A percentile compares a stretch with the other conserved stretches of the same genome.
Conservation (phyloP, 2,888 invertebrate genomes). For the Rutpela maculata region DNA sequence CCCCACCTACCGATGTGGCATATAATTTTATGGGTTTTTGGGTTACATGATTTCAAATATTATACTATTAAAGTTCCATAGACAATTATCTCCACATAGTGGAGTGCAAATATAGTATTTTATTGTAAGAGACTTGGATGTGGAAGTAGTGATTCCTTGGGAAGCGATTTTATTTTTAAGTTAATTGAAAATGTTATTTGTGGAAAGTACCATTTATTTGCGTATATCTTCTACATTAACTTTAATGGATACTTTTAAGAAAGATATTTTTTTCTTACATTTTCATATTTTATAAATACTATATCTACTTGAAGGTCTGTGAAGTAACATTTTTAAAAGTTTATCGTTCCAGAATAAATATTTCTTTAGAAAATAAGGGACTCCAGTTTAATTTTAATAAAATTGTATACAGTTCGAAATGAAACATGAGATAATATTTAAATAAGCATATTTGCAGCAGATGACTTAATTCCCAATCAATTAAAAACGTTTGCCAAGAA, state of each 20-base stretch:
- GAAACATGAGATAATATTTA: neutral
- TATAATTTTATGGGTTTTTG: too few species aligned
- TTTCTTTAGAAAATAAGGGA: neutral
- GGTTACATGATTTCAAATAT: too few species aligned
- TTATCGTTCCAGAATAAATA: neutral
- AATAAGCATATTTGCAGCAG: neutral
- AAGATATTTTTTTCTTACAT: neutral
- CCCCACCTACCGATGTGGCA: too few species aligned
- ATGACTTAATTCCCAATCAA: neutral
- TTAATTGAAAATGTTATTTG: too few species aligned
- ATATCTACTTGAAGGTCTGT: neutral
- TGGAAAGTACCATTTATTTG: too few species aligned
- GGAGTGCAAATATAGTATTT: too few species aligned
- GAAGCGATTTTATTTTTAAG: too few species aligned
- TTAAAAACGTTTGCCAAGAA: neutral
- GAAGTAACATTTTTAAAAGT: neutral
- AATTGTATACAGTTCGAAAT: neutral
- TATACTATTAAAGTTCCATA: too few species aligned
- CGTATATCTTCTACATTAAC: too few species aligned
- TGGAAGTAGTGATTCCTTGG: too few species aligned
- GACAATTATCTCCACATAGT: too few species aligned
- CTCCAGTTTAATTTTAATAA: neutral
- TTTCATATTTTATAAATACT: neutral
- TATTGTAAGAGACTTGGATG: too few species aligned
- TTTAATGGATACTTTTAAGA: neutral